Percentiles rank a stretch among this genome's conserved stretches.
Evolutionary conservation across 2,113 vertebrate genomes (phyloP).

Genomic region (Syngnathus typhle): DNA sequence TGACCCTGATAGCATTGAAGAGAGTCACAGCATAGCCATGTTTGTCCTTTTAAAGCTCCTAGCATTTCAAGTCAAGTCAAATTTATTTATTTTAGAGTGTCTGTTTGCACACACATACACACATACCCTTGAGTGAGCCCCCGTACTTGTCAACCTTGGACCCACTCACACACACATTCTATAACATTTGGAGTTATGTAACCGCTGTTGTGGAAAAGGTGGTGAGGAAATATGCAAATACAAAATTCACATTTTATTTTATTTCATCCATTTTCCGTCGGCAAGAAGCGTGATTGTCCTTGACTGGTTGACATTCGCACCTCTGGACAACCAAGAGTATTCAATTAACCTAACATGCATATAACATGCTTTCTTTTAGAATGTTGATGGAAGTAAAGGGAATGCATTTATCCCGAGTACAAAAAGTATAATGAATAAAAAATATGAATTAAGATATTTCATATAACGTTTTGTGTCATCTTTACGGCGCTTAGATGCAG

Average conservation of each 20-base stretch:
- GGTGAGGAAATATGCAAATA: slow-evolving; percentile 13
- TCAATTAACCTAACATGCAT: too few species aligned
- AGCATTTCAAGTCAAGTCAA: slow-evolving; percentile 7
- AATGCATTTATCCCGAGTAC: too few species aligned
- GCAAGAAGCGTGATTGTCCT: too few species aligned
- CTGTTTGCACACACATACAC: slow-evolving; percentile 11
- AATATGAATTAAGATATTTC: too few species aligned
- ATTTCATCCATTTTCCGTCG: background rate
- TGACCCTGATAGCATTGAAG: slow-evolving; percentile 22
- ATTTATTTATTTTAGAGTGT: slow-evolving; percentile 21
- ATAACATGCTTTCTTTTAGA: too few species aligned
- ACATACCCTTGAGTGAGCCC: slow-evolving; percentile 20
- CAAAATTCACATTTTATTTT: background rate
- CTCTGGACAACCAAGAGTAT: too few species aligned
- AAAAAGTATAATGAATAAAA: too few species aligned
- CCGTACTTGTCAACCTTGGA: slow-evolving; percentile 38
- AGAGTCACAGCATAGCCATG: slow-evolving; percentile 8
- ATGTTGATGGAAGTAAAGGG: too few species aligned
- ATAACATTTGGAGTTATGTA: slow-evolving; percentile 38
- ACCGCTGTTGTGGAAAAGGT: slow-evolving; percentile 19
- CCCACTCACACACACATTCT: slow-evolving; percentile 25
- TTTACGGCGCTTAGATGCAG: background rate
- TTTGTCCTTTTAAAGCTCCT: slow-evolving; percentile 46
- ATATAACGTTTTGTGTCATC: too few species aligned
- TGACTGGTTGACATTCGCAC: too few species aligned